These are phyloP conservation scores for Knipowitschia caucasica DNA, from an alignment of 2,797 vertebrate genomes.

Conservation along the genomic window DNA sequence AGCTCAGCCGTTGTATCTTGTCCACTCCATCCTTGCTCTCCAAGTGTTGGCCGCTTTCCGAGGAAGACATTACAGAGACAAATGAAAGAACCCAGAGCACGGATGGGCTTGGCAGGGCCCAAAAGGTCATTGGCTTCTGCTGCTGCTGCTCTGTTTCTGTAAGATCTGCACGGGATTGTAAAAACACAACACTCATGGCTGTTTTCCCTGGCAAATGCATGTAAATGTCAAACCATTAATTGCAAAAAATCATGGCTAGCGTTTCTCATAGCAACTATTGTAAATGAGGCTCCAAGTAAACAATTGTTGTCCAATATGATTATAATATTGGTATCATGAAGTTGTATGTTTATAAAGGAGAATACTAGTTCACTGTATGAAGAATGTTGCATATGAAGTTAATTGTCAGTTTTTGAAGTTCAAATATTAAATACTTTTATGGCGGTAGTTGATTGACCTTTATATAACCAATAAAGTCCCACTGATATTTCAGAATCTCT, in stretches of 20 bases:
- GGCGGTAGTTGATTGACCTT: no score
- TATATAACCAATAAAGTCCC: no score
- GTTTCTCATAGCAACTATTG: neutral
- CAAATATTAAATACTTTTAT: no score
- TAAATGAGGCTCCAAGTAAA: neutral
- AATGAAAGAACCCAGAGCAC: conserved; percentile 65
- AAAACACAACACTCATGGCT: conserved; percentile 39
- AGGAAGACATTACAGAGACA: conserved; percentile 72
- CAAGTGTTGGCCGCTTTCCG: conserved; percentile 53
- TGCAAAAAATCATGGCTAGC: conserved; percentile 16
- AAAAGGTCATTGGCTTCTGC: conserved; percentile 70
- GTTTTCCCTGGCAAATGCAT: conserved; percentile 44
- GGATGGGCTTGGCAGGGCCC: conserved; percentile 62
- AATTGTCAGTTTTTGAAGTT: no score
- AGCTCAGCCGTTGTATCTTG: conserved; percentile 33
- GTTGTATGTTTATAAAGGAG: no score
- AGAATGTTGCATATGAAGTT: no score
- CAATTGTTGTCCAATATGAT: no score
- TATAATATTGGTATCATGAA: no score
- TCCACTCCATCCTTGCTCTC: conserved; percentile 43
- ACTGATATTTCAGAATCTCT: no score
- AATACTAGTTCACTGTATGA: no score
- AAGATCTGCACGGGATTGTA: conserved; percentile 51
- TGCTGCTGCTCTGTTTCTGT: conserved; percentile 25
- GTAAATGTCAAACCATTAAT: conserved; percentile 57